Percentiles rank a stretch among this genome's conserved stretches.
Evolutionary conservation across 1,140 invertebrate genomes (phyloP).

Genomic region (Sminthurinus signatus): DNA sequence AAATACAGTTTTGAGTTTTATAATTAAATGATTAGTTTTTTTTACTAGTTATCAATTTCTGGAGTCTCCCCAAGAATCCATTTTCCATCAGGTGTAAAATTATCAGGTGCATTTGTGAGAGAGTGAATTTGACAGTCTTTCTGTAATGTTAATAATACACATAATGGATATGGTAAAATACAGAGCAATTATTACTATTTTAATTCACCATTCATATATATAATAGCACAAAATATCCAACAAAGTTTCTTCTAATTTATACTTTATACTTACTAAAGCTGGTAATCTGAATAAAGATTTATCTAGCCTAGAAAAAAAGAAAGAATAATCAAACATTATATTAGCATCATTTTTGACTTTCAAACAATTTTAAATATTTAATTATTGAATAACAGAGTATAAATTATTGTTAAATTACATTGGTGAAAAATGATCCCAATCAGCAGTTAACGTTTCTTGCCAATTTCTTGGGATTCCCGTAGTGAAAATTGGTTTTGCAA

Average conservation of each 20-base stretch:
- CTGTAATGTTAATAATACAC: too few species aligned
- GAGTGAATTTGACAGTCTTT: conserved; percentile 24
- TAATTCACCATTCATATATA: too few species aligned
- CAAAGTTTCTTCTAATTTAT: too few species aligned
- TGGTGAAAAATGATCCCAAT: conserved; percentile 41
- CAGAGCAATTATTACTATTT: too few species aligned
- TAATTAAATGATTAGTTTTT: too few species aligned
- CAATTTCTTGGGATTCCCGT: conserved; percentile 59
- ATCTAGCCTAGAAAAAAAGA: conserved; percentile 38
- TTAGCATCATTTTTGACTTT: background rate
- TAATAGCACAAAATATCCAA: too few species aligned
- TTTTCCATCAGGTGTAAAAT: conserved; percentile 62
- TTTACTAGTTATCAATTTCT: conserved; percentile 93
- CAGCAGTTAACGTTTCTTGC: conserved; percentile 45
- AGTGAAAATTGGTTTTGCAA: conserved; percentile 83
- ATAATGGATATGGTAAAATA: too few species aligned
- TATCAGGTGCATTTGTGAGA: conserved; percentile 38
- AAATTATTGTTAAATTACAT: conserved; percentile 17
- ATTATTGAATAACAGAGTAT: background rate
- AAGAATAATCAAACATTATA: background rate
- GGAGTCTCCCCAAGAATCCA: conserved; percentile 89
- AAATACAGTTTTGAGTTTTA: too few species aligned
- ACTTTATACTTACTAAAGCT: too few species aligned
- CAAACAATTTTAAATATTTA: background rate
- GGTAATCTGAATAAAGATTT: conserved; percentile 27